These are phyloP conservation scores for Protomyctophum bolini DNA, from an alignment of 2,113 vertebrate species.

Conservation along the genomic window DNA sequence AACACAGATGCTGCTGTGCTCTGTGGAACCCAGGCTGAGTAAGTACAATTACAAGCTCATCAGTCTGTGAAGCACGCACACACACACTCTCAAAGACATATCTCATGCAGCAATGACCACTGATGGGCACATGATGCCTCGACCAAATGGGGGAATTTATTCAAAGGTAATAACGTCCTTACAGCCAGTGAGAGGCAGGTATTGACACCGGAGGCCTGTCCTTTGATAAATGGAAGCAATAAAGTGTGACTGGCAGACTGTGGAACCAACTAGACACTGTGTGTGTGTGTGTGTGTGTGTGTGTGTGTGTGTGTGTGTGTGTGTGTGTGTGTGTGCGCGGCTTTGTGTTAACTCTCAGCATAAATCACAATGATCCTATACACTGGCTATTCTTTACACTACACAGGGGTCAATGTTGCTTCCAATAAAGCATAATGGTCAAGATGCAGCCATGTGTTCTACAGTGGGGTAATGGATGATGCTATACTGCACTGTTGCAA, in stretches of 20 bases:
- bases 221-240: slow-evolving; percentile 28
- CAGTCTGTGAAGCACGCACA: not conserved
- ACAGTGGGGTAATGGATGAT: no score
- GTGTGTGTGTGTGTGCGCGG: not conserved
- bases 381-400: slow-evolving; percentile 1
- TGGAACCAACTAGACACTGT: slow-evolving; percentile 23
- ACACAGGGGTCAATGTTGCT: slow-evolving; percentile 2
- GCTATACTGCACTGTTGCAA: no score
- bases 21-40: no score
- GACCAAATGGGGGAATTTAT: slow-evolving; percentile 27
- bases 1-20: no score
- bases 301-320: slow-evolving; percentile 18
- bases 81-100: not conserved
- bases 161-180: slow-evolving; percentile 17
- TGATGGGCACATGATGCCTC: not conserved
- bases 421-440: slow-evolving; percentile 11
- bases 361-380: slow-evolving; percentile 10
- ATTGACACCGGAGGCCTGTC: slow-evolving; percentile 14
- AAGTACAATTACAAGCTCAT: no score
- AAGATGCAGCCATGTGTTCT: not conserved
- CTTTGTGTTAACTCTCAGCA: slow-evolving; percentile 16
- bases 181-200: slow-evolving; percentile 5
- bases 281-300: slow-evolving; percentile 18
- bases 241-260: slow-evolving; percentile 33
- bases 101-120: not conserved